Evolutionary conservation across 1,140 invertebrate species (phyloP), one percentile per base, ranked within the genome.

Genomic region (Batillaria attramentaria): DNA sequence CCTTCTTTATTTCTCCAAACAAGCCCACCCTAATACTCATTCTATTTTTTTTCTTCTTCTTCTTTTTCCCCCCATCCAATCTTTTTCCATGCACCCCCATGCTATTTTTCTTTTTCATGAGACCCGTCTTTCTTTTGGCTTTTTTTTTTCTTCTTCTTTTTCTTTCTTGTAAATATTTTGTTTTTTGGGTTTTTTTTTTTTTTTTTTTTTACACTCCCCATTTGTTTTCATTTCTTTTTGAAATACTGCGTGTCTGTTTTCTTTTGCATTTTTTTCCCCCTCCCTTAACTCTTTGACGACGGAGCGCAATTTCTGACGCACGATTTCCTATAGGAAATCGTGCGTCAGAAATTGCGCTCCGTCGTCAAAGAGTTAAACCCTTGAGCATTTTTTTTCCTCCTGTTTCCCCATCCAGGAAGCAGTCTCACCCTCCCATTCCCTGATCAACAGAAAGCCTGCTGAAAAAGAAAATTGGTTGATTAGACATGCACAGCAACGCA

Each of bases 381-480:
- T 39, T 18, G 6, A 43, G n/a, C 37, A 41, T 31, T 72, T 72
- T 62, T 60, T 18, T 73, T 46, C 41, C n/a, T 16, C 18, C 13
- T 43, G 20, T 60, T 42, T 24, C 6, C 31, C 28, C 3, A 10
- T 46, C 46, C 43, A n/a, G 2, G 57, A 28, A n/a, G 24, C n/a
- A 42, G 69, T 78, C 50, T 70, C 33, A n/a, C 46, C 41, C 33
- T 37, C 24, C 43, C 28, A 72, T 41, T 39, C 33, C 24, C 24
- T 33, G 18, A 72, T 41, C 10, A 43, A 31, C 35, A 39, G 8
- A 0, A 33, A 31, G 35, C 20, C 57, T 54, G 41, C 79, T 80
- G 79, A 70, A 80, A 80, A 72, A 80, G 74, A 80, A 62, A 77
- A 77, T 62, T 68, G 33, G 33, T 24, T 46, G 35, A 66, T 77